Conservation (phyloP, 30 jellyfish, hydroid and myxozoan genomes). For the Catostylus mosaicus region DNA sequence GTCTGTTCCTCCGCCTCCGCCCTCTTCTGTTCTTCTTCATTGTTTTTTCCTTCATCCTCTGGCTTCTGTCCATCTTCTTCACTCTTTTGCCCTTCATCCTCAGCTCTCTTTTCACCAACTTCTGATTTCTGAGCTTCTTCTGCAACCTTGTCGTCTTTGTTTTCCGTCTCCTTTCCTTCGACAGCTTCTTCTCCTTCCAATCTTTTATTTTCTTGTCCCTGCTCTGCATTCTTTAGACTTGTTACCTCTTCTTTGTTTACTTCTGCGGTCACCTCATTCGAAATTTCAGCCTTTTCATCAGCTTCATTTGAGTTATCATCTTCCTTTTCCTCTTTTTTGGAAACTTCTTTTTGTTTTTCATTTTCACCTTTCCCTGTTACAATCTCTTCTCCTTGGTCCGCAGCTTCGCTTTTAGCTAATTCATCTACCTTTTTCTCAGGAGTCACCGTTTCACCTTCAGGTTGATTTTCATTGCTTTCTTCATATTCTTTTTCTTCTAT, state of each 20-base stretch:
- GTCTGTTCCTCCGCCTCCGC: slow-evolving; percentile 1
- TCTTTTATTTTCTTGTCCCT: background rate
- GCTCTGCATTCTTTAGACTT: background rate
- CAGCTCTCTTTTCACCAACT: background rate
- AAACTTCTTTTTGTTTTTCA: background rate
- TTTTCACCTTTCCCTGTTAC: background rate
- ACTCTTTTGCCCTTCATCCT: background rate
- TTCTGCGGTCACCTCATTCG: slow-evolving; percentile 5
- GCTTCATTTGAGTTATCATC: slow-evolving; percentile 5
- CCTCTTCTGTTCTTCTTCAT: background rate
- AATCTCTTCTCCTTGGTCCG: background rate
- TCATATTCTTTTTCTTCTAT: background rate
- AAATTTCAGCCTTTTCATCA: background rate
- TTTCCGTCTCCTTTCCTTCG: background rate
- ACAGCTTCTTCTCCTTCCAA: background rate
- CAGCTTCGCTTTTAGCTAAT: background rate
- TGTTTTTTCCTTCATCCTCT: background rate
- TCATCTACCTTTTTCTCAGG: slow-evolving; percentile 4
- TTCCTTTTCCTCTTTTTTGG: background rate
- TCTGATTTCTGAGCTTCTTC: background rate
- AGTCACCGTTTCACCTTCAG: background rate
- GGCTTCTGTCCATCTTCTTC: slow-evolving; percentile 10
- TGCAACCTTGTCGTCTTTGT: background rate
- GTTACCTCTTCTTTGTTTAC: background rate
- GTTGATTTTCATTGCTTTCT: background rate